Evolutionary conservation across 2,888 invertebrate species (phyloP).

Genomic region (Phoenoteleia sp.): DNA sequence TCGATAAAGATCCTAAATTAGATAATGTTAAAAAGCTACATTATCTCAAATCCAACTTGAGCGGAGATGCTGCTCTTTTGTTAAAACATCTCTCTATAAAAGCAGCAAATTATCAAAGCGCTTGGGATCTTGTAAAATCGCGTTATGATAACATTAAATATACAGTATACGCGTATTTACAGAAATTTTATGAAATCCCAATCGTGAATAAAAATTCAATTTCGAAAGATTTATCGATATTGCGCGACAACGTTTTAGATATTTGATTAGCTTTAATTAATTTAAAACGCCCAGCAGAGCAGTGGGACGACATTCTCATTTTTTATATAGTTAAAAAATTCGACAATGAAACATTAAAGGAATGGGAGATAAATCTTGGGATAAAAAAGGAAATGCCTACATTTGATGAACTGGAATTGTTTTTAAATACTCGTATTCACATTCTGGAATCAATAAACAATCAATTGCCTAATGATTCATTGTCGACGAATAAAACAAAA

Average conservation of each 20-base stretch:
- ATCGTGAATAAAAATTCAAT: neutral
- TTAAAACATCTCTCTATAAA: neutral
- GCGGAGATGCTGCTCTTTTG: neutral
- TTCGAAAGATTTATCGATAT: neutral
- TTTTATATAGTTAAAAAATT: constrained; percentile 2
- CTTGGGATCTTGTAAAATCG: constrained; percentile 3
- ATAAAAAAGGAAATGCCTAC: neutral
- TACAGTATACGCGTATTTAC: neutral
- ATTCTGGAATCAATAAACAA: neutral
- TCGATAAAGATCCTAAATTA: neutral
- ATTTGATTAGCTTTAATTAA: neutral
- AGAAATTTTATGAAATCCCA: neutral
- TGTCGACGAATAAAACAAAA: neutral
- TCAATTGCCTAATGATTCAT: too few species aligned
- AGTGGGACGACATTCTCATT: constrained; percentile 10
- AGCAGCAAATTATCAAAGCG: neutral
- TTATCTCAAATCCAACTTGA: neutral
- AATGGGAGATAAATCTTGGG: neutral
- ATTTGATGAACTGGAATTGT: constrained; percentile 9
- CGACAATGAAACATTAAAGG: neutral
- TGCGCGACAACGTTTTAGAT: neutral
- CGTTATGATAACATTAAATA: neutral
- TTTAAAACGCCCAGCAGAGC: neutral
- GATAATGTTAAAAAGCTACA: neutral
- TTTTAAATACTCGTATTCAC: constrained; percentile 6